A percentile compares a stretch with the other conserved stretches of the same genome.
phyloP scores from a whole-genome alignment of 2,888 invertebrate species.

The Odontocolon sp. region DNA sequence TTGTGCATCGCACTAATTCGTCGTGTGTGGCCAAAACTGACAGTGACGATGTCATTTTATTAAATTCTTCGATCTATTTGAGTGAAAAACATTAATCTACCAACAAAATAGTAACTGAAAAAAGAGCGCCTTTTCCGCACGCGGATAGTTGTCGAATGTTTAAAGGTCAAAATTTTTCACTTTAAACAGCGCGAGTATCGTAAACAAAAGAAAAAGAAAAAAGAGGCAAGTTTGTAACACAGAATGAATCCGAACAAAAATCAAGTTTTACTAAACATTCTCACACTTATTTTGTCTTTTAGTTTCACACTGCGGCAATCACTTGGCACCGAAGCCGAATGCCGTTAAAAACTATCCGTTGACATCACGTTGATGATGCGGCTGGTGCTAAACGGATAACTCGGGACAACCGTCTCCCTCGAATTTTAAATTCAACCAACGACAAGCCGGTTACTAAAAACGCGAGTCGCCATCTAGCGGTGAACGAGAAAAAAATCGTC shows the following conservation, averaged over 20 bases:
- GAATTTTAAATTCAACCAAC: conserved; percentile 55
- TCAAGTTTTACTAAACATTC: conserved; percentile 29
- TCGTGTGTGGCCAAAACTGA: conserved; percentile 88
- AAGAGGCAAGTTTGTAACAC: too few species aligned
- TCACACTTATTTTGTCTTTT: background rate
- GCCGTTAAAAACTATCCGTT: conserved; percentile 60
- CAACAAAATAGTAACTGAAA: background rate
- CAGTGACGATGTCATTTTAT: conserved; percentile 78
- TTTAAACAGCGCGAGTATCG: too few species aligned
- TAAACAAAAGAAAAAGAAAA: too few species aligned
- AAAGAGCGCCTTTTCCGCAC: conserved; percentile 29
- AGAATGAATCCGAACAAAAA: too few species aligned
- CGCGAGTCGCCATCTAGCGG: conserved; percentile 19
- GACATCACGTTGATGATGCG: conserved; percentile 45
- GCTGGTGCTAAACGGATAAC: conserved; percentile 10
- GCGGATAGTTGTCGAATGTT: background rate
- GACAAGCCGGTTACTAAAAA: conserved; percentile 3
- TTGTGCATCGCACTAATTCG: conserved; percentile 87
- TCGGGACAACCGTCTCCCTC: conserved; percentile 23
- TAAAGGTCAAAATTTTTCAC: background rate
- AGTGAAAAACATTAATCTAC: conserved; percentile 23
- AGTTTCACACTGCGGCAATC: conserved; percentile 1
- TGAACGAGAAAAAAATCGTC: background rate
- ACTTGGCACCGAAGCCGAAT: conserved; percentile 25
- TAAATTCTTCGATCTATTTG: background rate